phyloP scores from a whole-genome alignment of 1,140 invertebrate species.

The Monomorium pharaonis region DNA sequence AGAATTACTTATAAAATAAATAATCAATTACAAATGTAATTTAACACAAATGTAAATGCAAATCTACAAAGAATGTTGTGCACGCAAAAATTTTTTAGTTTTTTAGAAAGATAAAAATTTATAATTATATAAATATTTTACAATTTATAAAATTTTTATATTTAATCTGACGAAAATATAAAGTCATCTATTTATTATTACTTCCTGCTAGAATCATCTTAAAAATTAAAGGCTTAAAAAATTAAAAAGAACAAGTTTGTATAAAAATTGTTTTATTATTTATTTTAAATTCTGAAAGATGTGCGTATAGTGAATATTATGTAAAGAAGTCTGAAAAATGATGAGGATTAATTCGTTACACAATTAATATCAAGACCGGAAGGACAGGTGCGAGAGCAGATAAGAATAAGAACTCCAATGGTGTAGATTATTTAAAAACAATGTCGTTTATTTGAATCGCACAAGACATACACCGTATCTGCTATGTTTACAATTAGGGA shows the following conservation, averaged over 20 bases:
- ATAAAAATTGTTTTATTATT: background rate
- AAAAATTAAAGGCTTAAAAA: background rate
- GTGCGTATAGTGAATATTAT: background rate
- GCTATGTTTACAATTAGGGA: conserved; percentile 84
- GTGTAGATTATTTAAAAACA: conserved; percentile 83
- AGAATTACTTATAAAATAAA: conserved; percentile 2
- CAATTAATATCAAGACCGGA: background rate
- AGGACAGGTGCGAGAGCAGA: background rate
- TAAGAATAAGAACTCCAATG: background rate
- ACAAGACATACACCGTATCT: conserved; percentile 86
- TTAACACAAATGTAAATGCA: background rate
- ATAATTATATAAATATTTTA: background rate
- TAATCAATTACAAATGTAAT: background rate
- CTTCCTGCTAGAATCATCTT: background rate
- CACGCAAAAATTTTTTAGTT: background rate
- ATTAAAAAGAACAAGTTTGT: background rate
- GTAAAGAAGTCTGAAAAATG: background rate
- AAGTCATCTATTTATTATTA: background rate
- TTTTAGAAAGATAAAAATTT: background rate
- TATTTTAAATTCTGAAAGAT: background rate
- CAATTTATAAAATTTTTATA: background rate
- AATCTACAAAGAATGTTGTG: background rate
- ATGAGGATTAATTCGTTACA: background rate
- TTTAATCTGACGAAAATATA: background rate
- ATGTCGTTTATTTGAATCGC: conserved; percentile 86